Base-by-base conservation (phyloP, 2,797 vertebrate genomes). In the Cyclura pinguis region DNA sequence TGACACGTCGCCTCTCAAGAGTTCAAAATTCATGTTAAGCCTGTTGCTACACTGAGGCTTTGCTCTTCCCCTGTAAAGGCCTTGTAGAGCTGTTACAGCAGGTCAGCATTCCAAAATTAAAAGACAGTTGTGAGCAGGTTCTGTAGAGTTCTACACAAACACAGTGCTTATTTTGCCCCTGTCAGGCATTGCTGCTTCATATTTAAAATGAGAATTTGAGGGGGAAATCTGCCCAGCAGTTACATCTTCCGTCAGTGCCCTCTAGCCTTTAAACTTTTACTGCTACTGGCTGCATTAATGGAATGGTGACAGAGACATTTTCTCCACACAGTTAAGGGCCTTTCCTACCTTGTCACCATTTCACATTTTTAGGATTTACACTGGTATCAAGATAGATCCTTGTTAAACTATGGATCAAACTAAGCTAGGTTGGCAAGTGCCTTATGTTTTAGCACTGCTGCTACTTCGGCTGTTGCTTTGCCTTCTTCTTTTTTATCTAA, bases 31-130 rank as follows among this genome's bases (percentile, higher is more conserved):
- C 78, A 85, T 73, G 84, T 52, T 14, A 80, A 77, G 52, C 83
- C 20, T 80, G 1, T 29, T 85, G 47, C 38, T 50, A 10, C 20
- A 52, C 81, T 52, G 32, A 87, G 89, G 90, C 94, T 95, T 96
- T 93, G 86, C 91, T 94, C 88, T 89, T 42, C 84, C 88, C 83
- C 77, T 82, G 9, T n/a, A 72, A 52, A 32, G 29, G n/a, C 6
- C 67, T 92, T 90, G 62, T 22, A 2, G 13, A 52, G 6, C 57
- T 64, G 73, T 64, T 67, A 32, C 22, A 32, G 73, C 32, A 20
- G 77, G 50, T 52, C 59, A 24, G 52, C 18, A 74, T 57, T 55
- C n/a, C 38, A 62, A 42, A 84, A 57, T n/a, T 47, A 52, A 73
- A 82, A 32, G n/a, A 38, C 72, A 57, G 3, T 59, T 74, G 6